A percentile compares a stretch with the other conserved stretches of the same genome.
Evolutionary conservation across 2,888 invertebrate genomes (phyloP).

Genomic region (Morpho achilles): DNA sequence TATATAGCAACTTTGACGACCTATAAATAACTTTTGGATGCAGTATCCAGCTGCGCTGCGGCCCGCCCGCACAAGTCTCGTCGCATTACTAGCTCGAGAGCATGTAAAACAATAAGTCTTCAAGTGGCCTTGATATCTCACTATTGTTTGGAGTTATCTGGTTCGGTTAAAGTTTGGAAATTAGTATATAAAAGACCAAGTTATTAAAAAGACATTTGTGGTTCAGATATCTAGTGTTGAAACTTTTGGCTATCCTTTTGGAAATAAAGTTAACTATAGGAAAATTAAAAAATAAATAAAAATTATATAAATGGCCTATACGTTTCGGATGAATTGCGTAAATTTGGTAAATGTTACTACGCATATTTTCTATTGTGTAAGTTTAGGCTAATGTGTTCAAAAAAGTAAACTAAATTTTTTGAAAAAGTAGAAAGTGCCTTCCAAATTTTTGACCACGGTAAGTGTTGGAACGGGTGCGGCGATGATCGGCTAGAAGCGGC

Average conservation of each 20-base stretch:
- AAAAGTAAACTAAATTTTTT: constrained; percentile 78
- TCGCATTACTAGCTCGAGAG: constrained; percentile 59
- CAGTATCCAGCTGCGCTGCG: constrained; percentile 19
- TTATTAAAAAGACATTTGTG: constrained; percentile 66
- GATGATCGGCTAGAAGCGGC: constrained; percentile 50
- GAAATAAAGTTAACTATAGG: constrained; percentile 70
- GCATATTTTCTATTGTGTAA: constrained; percentile 80
- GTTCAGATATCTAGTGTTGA: constrained; percentile 68
- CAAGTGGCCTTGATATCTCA: constrained; percentile 79
- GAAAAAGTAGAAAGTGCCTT: constrained; percentile 90
- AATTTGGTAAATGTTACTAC: constrained; percentile 79
- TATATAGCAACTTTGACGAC: no score
- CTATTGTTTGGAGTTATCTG: constrained; percentile 70
- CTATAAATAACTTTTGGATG: no score
- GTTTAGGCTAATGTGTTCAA: constrained; percentile 88
- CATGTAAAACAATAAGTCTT: constrained; percentile 69
- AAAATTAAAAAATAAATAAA: constrained; percentile 46
- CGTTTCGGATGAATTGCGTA: constrained; percentile 76
- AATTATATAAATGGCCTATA: constrained; percentile 72
- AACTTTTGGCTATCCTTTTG: constrained; percentile 77
- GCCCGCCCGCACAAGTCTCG: constrained; percentile 48
- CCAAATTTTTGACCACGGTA: constrained; percentile 82
- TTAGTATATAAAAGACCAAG: constrained; percentile 75
- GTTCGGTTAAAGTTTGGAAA: constrained; percentile 75
- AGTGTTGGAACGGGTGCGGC: constrained; percentile 81